Evolutionary conservation across 2,113 vertebrate genomes (phyloP).

Genomic region (Pholis gunnellus): DNA sequence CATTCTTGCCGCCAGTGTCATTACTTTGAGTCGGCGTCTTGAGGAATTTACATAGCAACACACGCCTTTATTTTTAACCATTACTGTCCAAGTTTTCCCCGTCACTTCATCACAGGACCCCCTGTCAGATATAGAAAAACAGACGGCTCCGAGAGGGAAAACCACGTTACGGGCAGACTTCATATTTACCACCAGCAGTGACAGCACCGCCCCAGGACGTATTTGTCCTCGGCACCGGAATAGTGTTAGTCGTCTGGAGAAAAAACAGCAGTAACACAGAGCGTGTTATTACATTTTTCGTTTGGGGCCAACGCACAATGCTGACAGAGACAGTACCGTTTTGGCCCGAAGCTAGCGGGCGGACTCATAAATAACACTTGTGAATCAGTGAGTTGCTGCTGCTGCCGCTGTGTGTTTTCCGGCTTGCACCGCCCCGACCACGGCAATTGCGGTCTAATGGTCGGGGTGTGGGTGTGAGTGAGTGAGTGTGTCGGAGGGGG

Average conservation of each 20-base stretch:
- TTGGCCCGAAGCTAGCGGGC: constrained; percentile 43
- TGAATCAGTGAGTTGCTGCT: constrained; percentile 60
- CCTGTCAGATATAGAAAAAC: background rate
- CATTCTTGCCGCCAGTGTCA: constrained; percentile 30
- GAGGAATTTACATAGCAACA: constrained; percentile 39
- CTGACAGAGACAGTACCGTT: constrained; percentile 57
- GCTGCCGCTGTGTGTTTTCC: constrained; percentile 36
- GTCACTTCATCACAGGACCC: background rate
- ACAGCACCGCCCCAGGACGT: constrained; percentile 46
- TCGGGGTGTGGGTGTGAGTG: background rate
- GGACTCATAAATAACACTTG: constrained; percentile 67
- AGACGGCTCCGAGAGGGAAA: constrained; percentile 1
- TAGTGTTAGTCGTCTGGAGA: constrained; percentile 54
- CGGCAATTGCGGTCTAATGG: constrained; percentile 59
- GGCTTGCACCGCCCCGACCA: constrained; percentile 45
- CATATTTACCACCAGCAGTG: constrained; percentile 50
- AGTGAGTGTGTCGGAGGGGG: background rate
- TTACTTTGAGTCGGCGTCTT: constrained; percentile 45
- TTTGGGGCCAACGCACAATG: constrained; percentile 50
- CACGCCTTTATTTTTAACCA: background rate
- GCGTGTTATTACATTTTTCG: constrained; percentile 64
- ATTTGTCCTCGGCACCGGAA: constrained; percentile 54
- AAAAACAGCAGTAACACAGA: constrained; percentile 51
- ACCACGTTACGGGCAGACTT: constrained; percentile 12
- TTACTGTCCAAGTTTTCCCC: background rate